Percentiles rank a stretch among this genome's conserved stretches.
Evolutionary conservation across 2,888 invertebrate genomes (phyloP).

Genomic region (Calliopum simillimum): DNA sequence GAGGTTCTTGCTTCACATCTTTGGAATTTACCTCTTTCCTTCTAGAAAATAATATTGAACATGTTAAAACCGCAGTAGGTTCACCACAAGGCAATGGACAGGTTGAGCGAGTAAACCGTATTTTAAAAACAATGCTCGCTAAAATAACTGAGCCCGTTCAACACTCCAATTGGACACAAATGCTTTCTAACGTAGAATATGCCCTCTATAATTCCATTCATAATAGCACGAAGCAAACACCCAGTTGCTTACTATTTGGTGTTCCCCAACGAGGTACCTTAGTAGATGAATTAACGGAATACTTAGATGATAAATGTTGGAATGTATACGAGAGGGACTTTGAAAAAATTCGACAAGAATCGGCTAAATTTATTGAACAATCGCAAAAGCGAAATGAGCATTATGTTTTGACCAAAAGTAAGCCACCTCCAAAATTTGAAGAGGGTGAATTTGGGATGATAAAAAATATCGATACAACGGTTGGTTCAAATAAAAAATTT

Average conservation of each 20-base stretch:
- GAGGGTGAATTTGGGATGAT: too few species aligned
- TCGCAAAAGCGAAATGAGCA: too few species aligned
- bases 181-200: constrained; percentile 20
- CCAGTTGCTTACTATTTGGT: constrained; percentile 1
- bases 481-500: too few species aligned
- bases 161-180: constrained; percentile 12
- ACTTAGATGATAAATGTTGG: neutral
- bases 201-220: constrained; percentile 12
- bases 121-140: constrained; percentile 7
- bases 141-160: constrained; percentile 16
- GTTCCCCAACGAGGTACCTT: constrained; percentile 9
- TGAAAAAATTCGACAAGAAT: too few species aligned
- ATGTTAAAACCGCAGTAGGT: constrained; percentile 9
- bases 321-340: too few species aligned
- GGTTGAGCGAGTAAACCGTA: constrained; percentile 15
- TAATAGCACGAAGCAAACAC: neutral
- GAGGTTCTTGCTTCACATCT: constrained; percentile 11
- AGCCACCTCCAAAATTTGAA: too few species aligned
- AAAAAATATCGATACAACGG: too few species aligned
- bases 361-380: too few species aligned
- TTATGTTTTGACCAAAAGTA: too few species aligned
- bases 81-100: constrained; percentile 22
- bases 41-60: neutral
- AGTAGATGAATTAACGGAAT: neutral
- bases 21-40: neutral